A percentile compares a stretch with the other conserved stretches of the same genome.
Evolutionary conservation across 1,140 invertebrate species (phyloP).

Genomic region (Myzus persicae): DNA sequence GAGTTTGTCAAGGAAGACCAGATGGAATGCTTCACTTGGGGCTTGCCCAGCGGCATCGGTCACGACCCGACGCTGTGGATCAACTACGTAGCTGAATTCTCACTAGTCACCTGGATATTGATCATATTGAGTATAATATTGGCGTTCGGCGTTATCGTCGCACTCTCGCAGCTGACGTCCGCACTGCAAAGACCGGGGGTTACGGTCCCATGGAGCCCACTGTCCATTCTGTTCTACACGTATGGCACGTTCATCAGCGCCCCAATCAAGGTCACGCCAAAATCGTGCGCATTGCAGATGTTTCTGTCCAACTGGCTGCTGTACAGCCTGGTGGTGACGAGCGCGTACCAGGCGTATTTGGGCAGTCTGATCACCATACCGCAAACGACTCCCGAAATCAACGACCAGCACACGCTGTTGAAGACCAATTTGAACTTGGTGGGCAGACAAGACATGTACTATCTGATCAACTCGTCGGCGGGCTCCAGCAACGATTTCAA

Average conservation of each 20-base stretch:
- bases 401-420: slow-evolving; percentile 60
- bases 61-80: slow-evolving; percentile 61
- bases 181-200: neutral
- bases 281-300: slow-evolving; percentile 58
- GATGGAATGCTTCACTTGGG: slow-evolving; percentile 63
- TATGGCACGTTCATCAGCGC: slow-evolving; percentile 60
- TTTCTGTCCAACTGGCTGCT: slow-evolving; percentile 61
- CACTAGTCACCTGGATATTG: slow-evolving; percentile 42
- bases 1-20: slow-evolving; percentile 60
- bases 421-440: slow-evolving; percentile 60
- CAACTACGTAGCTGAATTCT: slow-evolving; percentile 62
- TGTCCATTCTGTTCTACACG: slow-evolving; percentile 58
- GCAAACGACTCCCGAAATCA: slow-evolving; percentile 60
- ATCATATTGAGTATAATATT: slow-evolving; percentile 55
- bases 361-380: slow-evolving; percentile 63
- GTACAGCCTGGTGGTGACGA: slow-evolving; percentile 61
- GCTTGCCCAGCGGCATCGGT: slow-evolving; percentile 61
- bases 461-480: slow-evolving; percentile 61
- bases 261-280: slow-evolving; percentile 41
- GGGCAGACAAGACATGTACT: slow-evolving; percentile 62
- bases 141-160: slow-evolving; percentile 49
- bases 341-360: slow-evolving; percentile 62
- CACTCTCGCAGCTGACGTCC: slow-evolving; percentile 15
- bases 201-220: neutral
- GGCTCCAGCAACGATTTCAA: slow-evolving; percentile 60